phyloP scores from a whole-genome alignment of 64 coral and sea anemone species.

The Montipora efflorescens region DNA sequence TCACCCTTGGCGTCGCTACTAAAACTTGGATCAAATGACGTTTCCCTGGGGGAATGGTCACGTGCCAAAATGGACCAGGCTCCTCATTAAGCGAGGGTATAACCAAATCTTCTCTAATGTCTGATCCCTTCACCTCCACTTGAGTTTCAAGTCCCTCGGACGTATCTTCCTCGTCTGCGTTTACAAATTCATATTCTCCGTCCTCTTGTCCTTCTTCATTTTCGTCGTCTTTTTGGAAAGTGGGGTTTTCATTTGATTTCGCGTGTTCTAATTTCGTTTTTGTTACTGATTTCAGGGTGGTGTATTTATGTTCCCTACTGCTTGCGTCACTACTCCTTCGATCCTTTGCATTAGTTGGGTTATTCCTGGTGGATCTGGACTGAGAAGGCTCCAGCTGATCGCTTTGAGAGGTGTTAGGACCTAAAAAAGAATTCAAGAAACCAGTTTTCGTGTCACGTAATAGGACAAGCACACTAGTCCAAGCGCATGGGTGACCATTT shows the following conservation, averaged over 20 bases:
- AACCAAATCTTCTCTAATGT: slow-evolving; percentile 45
- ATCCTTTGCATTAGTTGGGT: background rate
- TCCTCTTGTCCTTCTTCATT: background rate
- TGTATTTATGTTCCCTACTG: background rate
- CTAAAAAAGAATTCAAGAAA: background rate
- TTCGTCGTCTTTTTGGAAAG: background rate
- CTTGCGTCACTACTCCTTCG: background rate
- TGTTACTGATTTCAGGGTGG: slow-evolving; percentile 2
- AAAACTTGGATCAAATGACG: slow-evolving; percentile 57
- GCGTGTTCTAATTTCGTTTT: background rate
- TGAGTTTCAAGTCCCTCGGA: slow-evolving; percentile 27
- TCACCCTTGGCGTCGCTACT: slow-evolving; percentile 42
- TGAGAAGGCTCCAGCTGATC: background rate
- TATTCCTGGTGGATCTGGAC: background rate
- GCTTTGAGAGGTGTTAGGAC: background rate
- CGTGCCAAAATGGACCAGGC: slow-evolving; percentile 37
- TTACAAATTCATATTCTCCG: slow-evolving; percentile 51
- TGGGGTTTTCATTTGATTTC: background rate
- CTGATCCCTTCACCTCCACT: slow-evolving; percentile 40
- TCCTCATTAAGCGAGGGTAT: slow-evolving; percentile 68
- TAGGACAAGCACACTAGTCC: too few relatives aligned
- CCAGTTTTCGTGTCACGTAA: background rate
- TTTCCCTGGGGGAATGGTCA: slow-evolving; percentile 33
- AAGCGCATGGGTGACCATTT: too few relatives aligned
- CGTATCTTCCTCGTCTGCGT: slow-evolving; percentile 14